phyloP scores from a whole-genome alignment of 2,113 vertebrate genomes.

The Antennarius striatus region DNA sequence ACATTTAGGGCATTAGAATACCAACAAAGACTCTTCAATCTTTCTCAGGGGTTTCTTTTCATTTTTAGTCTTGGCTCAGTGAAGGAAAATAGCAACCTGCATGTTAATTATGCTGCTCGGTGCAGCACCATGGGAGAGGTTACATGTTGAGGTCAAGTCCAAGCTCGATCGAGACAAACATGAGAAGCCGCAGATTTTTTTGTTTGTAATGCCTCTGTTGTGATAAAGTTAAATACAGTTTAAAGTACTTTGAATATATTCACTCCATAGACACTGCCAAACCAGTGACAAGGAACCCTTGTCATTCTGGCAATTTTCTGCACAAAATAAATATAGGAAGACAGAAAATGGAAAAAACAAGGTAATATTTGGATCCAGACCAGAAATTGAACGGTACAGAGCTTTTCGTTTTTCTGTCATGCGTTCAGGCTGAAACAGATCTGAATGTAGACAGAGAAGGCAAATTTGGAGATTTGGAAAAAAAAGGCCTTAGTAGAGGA shows the following conservation, averaged over 20 bases:
- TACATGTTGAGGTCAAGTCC: conserved; percentile 16
- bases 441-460: conserved; percentile 46
- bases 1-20: conserved; percentile 65
- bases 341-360: conserved; percentile 41
- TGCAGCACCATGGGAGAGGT: conserved; percentile 12
- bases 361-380: conserved; percentile 65
- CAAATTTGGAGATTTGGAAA: conserved; percentile 34
- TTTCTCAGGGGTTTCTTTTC: conserved; percentile 52
- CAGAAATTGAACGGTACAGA: conserved; percentile 58
- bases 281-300: conserved; percentile 64
- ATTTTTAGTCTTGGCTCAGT: conserved; percentile 46
- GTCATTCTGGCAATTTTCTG: conserved; percentile 64
- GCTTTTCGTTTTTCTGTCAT: conserved; percentile 66
- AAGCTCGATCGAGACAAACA: conserved; percentile 27
- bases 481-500: conserved; percentile 40
- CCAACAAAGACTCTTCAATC: conserved; percentile 44
- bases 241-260: conserved; percentile 46
- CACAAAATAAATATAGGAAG: conserved; percentile 71
- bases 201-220: conserved; percentile 30
- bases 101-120: conserved; percentile 50
- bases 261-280: conserved; percentile 52
- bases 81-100: conserved; percentile 41
- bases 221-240: conserved; percentile 15
- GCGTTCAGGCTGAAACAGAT: conserved; percentile 58
- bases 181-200: conserved; percentile 13